Base-by-base conservation (phyloP, 2,113 vertebrate species). In the Morone saxatilis region DNA sequence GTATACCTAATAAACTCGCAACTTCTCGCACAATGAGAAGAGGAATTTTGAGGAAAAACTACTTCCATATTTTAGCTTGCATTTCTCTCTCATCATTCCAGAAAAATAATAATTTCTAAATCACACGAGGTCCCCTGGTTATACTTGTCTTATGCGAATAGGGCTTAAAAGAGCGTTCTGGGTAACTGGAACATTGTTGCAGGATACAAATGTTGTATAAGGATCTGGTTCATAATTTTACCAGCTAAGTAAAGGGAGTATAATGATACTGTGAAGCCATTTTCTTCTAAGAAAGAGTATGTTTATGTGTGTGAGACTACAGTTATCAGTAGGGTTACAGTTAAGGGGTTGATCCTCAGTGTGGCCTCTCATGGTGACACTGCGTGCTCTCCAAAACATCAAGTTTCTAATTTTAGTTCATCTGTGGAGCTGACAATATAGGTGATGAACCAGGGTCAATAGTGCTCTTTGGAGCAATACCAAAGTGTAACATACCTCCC, bases 401-500 rank as follows among this genome's bases (percentile, higher is more conserved):
- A 40, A 53, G 31, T 31, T 14, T 4, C 48, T 10, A 20, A 38
- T 62, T 53, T 62, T 4, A 36, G n/a, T 48, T 22, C 22, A 57
- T 47, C 19, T 66, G 57, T 25, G 31, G 16, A 72, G 60, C 11
- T 6, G 43, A 66, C 1, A 8, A 61, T 31, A 59, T 48, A 40
- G 0, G 19, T 45, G 54, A 68, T 61, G 13, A 56, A 63, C 11
- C 12, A 6, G 4, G 68, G 71, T 85, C 59, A 85, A 62, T 60
- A 51, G 31, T 38, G 38, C 31, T 31, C n/a, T 5, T 36, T 63
- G 47, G 40, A 76, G 13, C 57, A 36, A 53, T 4, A 71, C 48
- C 70, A 76, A 74, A 75, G 16, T 38, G 36, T 36, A 53, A 81
- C 8, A 61, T 22, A 68, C 14, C 71, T 60, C n/a, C 17, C 31